Evolutionary conservation across 2,888 invertebrate genomes (phyloP).

Genomic region (Ophion costatus): DNA sequence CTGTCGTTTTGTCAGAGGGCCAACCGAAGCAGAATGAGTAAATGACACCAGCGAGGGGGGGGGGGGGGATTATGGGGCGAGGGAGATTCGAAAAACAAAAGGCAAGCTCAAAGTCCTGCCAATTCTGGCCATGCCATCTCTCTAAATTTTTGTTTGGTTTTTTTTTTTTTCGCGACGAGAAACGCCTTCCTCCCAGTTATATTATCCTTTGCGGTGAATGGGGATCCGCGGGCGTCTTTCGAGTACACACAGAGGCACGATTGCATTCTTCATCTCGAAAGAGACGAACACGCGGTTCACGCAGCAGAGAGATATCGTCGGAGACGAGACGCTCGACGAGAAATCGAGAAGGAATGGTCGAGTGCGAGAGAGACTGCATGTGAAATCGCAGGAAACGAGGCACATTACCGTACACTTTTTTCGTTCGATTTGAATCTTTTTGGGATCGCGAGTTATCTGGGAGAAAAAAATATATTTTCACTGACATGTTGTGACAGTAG

Average conservation of each 20-base stretch:
- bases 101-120: background rate
- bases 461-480: too few species aligned
- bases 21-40: too few species aligned
- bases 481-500: too few species aligned
- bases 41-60: too few species aligned
- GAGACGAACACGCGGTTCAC: too few species aligned
- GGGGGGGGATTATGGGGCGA: too few species aligned
- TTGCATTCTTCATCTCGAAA: conserved; percentile 47
- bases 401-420: background rate
- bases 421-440: too few species aligned
- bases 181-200: conserved; percentile 27
- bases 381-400: conserved; percentile 22
- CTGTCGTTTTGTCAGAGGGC: too few species aligned
- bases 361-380: background rate
- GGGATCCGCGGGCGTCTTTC: conserved; percentile 6
- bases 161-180: conserved; percentile 25
- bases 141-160: background rate
- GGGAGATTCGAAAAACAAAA: too few species aligned
- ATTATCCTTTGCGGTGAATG: conserved; percentile 8
- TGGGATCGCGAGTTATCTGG: too few species aligned
- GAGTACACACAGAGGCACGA: conserved; percentile 13
- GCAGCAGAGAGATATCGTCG: background rate
- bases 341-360: conserved; percentile 21
- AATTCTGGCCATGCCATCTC: background rate
- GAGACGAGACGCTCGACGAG: conserved; percentile 11